A percentile compares a stretch with the other conserved stretches of the same genome.
phyloP scores from a whole-genome alignment of 2,797 vertebrate genomes.

The Ptychobarbus kaznakovi region DNA sequence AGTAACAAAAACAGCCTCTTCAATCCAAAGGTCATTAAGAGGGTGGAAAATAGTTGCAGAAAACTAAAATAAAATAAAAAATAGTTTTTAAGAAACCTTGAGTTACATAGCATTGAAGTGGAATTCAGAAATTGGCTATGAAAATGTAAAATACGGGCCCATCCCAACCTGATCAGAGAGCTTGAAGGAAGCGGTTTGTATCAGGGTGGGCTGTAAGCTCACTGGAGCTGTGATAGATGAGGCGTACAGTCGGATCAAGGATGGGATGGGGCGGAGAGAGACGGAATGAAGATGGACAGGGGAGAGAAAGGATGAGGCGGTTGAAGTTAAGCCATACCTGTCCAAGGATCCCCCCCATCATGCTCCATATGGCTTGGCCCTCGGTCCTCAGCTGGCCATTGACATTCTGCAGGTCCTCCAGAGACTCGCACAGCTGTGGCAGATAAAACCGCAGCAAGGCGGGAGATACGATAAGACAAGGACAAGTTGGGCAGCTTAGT shows the following conservation, averaged over 20 bases:
- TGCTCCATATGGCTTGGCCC: constrained; percentile 92
- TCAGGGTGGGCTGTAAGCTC: constrained; percentile 6
- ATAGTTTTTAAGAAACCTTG: not conserved
- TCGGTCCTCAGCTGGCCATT: constrained; percentile 91
- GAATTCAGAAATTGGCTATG: not conserved
- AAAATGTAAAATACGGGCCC: not conserved
- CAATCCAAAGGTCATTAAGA: not conserved
- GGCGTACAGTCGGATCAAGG: constrained; percentile 37
- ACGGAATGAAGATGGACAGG: constrained; percentile 31
- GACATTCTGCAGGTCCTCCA: constrained; percentile 94
- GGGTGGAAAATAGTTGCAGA: not conserved
- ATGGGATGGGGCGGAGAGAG: constrained; percentile 34
- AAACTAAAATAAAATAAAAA: not conserved
- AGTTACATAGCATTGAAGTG: not conserved
- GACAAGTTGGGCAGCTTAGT: constrained; percentile 49
- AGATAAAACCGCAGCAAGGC: constrained; percentile 61
- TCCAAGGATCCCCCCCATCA: constrained; percentile 90
- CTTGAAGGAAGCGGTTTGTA: constrained; percentile 14
- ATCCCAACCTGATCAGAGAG: not conserved
- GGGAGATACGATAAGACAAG: constrained; percentile 59
- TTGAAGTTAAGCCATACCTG: constrained; percentile 80
- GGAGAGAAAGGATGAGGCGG: constrained; percentile 9
- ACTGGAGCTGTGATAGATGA: constrained; percentile 43
- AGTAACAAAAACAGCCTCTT: not conserved
- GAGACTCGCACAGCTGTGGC: constrained; percentile 90